Evolutionary conservation across 2,888 invertebrate species (phyloP).

Genomic region (Xylota segnis): DNA sequence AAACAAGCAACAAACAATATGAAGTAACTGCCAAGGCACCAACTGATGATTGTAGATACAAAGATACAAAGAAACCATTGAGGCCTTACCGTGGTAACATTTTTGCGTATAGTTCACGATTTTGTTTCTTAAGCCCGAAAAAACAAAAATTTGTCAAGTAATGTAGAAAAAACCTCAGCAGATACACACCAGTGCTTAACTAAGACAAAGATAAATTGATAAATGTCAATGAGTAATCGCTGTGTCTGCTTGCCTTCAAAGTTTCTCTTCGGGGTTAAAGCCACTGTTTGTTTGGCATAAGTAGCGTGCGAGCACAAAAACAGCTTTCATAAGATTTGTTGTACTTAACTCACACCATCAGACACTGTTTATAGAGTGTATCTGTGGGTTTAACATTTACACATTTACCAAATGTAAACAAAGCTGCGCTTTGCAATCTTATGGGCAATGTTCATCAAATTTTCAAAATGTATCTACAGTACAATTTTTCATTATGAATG

Average conservation of each 20-base stretch:
- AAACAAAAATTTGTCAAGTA: background rate
- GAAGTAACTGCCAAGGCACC: background rate
- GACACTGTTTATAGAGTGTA: background rate
- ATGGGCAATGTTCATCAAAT: background rate
- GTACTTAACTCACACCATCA: background rate
- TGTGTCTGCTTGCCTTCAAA: background rate
- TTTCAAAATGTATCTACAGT: background rate
- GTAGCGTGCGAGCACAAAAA: slow-evolving; percentile 1
- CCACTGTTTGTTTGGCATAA: background rate
- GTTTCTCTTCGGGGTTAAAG: slow-evolving; percentile 1
- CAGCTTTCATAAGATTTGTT: slow-evolving; percentile 1
- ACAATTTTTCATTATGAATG: background rate
- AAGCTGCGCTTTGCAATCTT: background rate
- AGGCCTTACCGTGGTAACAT: background rate
- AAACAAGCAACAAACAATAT: background rate
- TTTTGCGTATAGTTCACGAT: background rate
- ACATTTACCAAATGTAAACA: slow-evolving; percentile 1
- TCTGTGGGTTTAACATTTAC: background rate
- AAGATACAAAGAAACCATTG: background rate
- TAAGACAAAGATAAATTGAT: background rate
- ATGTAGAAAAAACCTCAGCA: background rate
- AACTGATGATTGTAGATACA: background rate
- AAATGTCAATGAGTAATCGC: slow-evolving; percentile 2
- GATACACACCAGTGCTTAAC: background rate
- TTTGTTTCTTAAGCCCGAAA: background rate